These are phyloP conservation scores for Cololabis saira DNA, from an alignment of 2,113 vertebrate genomes.

Conservation along the genomic window DNA sequence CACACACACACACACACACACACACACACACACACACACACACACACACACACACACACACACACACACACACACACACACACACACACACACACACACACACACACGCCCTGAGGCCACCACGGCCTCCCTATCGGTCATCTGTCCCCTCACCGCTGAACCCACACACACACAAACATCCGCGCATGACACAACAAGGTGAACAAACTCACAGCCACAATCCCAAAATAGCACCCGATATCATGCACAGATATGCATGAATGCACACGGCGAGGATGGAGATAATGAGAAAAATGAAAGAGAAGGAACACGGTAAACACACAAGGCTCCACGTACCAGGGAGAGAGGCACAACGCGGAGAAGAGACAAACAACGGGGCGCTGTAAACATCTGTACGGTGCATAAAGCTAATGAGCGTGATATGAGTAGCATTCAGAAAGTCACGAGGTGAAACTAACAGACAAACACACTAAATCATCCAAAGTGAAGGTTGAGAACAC, in stretches of 20 bases:
- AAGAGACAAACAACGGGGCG: neutral
- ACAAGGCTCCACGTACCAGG: conserved; percentile 3
- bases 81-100: neutral
- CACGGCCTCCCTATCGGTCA: conserved; percentile 65
- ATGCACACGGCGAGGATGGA: conserved; percentile 24
- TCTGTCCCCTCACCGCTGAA: conserved; percentile 58
- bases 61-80: conserved; percentile 1
- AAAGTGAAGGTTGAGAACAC: neutral
- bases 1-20: conserved; percentile 13
- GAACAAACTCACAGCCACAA: conserved; percentile 21
- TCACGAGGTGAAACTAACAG: neutral
- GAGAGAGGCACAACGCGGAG: neutral
- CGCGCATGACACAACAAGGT: conserved; percentile 26
- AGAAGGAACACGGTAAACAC: conserved; percentile 16
- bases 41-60: neutral
- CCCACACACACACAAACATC: neutral
- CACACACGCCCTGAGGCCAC: conserved; percentile 32
- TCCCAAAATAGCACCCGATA: conserved; percentile 39
- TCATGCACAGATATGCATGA: conserved; percentile 4
- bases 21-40: conserved; percentile 4
- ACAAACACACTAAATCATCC: neutral
- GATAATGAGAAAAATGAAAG: conserved; percentile 27
- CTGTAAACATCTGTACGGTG: neutral
- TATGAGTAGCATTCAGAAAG: neutral
- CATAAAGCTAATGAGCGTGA: neutral